Percentiles rank a stretch among this genome's conserved stretches.
phyloP scores from a whole-genome alignment of 1,140 invertebrate species.

The fruit fly (Drosophila melanogaster) region Release_6_plus_ISO1_MT NT_037436.4:19017001-19017500 shows the following conservation, averaged over 20 bases:
- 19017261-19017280: constrained; percentile 12
- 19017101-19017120: constrained; percentile 57
- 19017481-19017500: constrained; percentile 10
- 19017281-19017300: constrained; percentile 20
- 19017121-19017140: constrained; percentile 17
- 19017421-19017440: constrained; percentile 83
- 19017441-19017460: constrained; percentile 69
- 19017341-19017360: constrained; percentile 65
- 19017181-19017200: constrained; percentile 69
- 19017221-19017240: constrained; percentile 44
- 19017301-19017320: constrained; percentile 56
- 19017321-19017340: constrained; percentile 82
- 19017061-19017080: constrained; percentile 45
- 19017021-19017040: constrained; percentile 10
- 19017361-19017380: constrained; percentile 12
- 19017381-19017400: constrained; percentile 78
- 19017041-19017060: constrained; percentile 25
- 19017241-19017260: constrained; percentile 35
- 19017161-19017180: constrained; percentile 65
- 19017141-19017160: constrained; percentile 18
- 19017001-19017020: constrained; percentile 22
- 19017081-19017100: constrained; percentile 73
- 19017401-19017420: constrained; percentile 80
- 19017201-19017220: constrained; percentile 11
- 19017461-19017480: constrained; percentile 36